These are phyloP conservation scores for Trichogramma dendrolimi DNA, from an alignment of 2,888 invertebrate genomes.

Conservation along the genomic window DNA sequence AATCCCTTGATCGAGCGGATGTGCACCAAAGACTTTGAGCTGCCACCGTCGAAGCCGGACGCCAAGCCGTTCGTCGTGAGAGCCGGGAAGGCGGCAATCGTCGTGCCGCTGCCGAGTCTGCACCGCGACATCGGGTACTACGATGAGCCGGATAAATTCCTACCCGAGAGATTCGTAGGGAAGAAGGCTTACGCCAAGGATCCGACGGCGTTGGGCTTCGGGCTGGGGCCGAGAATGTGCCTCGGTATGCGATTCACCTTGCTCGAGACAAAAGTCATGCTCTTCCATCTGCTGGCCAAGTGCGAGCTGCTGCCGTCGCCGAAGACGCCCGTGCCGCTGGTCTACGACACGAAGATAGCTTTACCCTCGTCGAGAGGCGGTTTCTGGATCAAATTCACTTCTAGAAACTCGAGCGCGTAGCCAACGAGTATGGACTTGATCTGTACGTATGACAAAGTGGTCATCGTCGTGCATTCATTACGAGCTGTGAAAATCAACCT, in stretches of 20 bases:
- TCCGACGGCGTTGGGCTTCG: conserved; percentile 33
- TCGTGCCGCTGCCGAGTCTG: conserved; percentile 40
- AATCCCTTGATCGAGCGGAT: conserved; percentile 38
- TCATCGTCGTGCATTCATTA: too few relatives aligned
- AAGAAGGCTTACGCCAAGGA: conserved; percentile 31
- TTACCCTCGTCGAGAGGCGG: conserved; percentile 31
- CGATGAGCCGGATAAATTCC: conserved; percentile 46
- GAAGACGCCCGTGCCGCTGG: conserved; percentile 26
- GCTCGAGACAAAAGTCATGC: conserved; percentile 31
- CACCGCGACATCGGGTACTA: conserved; percentile 46
- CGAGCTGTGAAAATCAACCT: too few relatives aligned
- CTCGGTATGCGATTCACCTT: conserved; percentile 38
- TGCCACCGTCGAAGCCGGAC: conserved; percentile 39
- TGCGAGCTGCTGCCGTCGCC: conserved; percentile 23
- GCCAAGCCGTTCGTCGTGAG: conserved; percentile 38
- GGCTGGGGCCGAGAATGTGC: conserved; percentile 44
- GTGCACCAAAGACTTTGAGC: conserved; percentile 37
- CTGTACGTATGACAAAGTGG: too few relatives aligned
- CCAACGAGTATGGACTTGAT: too few relatives aligned
- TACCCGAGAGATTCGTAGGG: conserved; percentile 47
- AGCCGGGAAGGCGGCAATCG: conserved; percentile 36
- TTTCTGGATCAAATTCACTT: conserved; percentile 33
- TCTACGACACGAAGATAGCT: conserved; percentile 20
- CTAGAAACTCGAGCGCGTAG: not conserved
- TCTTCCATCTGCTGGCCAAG: conserved; percentile 29